A percentile compares a stretch with the other conserved stretches of the same genome.
These are phyloP conservation scores for Dicentrarchus labrax DNA, from an alignment of 2,113 vertebrate species.

Conservation along the genomic window DNA sequence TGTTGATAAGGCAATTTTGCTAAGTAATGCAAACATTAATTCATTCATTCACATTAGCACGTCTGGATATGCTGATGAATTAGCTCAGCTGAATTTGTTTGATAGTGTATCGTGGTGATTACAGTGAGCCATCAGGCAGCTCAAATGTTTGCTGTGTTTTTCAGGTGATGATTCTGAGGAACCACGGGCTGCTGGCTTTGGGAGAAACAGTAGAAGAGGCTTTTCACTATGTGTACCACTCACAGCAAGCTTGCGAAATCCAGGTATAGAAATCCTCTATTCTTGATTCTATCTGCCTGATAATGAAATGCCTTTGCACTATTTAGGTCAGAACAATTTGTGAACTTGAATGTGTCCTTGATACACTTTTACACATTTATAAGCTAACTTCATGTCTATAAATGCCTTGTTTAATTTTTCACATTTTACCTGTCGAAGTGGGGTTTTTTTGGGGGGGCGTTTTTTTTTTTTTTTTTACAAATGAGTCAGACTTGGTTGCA, in stretches of 20 bases:
- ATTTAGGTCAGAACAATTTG: not conserved
- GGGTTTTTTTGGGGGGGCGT: too few species aligned
- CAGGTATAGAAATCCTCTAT: constrained; percentile 85
- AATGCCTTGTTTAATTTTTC: not conserved
- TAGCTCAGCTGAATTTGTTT: not conserved
- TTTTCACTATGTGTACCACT: constrained; percentile 94
- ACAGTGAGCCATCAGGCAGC: not conserved
- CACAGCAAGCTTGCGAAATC: constrained; percentile 94
- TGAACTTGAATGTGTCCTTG: not conserved
- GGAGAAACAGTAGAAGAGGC: constrained; percentile 96
- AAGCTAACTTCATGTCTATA: not conserved
- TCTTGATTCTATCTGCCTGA: not conserved
- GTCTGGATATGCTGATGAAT: not conserved
- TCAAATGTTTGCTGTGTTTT: constrained; percentile 34
- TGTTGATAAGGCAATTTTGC: not conserved
- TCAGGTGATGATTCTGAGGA: constrained; percentile 94
- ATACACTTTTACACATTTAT: not conserved
- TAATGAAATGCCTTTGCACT: constrained; percentile 7
- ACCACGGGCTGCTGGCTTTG: constrained; percentile 93
- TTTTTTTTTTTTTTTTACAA: constrained; percentile 6
- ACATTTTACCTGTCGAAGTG: constrained; percentile 3
- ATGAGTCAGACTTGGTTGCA: constrained; percentile 7
- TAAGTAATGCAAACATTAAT: not conserved
- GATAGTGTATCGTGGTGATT: not conserved
- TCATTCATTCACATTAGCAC: not conserved